phyloP scores from a whole-genome alignment of 2,888 invertebrate genomes.

The Lamellibrachia satsuma region DNA sequence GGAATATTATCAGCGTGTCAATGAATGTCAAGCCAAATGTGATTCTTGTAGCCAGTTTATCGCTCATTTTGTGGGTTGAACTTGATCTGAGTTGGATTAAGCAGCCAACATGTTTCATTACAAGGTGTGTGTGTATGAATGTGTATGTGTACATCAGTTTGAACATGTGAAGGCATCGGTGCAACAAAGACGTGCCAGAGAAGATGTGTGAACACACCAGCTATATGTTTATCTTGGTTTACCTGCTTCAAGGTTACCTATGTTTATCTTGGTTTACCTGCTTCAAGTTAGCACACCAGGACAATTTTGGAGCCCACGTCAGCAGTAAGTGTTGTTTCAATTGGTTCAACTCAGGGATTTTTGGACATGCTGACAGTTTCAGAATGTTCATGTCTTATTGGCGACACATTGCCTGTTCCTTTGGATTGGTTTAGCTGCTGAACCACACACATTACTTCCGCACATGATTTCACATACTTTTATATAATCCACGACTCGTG shows the following conservation, averaged over 20 bases:
- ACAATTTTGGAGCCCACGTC: neutral
- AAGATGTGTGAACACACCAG: neutral
- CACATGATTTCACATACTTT: neutral
- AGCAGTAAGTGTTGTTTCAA: neutral
- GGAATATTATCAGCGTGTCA: neutral
- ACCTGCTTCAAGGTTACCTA: neutral
- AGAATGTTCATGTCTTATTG: neutral
- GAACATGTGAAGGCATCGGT: neutral
- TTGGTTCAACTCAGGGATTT: neutral
- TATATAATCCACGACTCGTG: neutral
- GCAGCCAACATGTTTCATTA: neutral
- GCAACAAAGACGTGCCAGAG: neutral
- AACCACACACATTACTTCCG: neutral
- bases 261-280: neutral
- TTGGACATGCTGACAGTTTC: neutral
- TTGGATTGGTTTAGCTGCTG: neutral
- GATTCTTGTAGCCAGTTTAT: neutral
- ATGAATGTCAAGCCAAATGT: slow-evolving; percentile 17
- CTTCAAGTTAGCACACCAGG: neutral
- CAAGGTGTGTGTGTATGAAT: neutral
- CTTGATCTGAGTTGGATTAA: neutral
- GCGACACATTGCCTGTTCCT: neutral
- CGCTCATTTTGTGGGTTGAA: neutral
- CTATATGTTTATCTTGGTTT: neutral
- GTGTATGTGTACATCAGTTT: neutral